Base-by-base conservation (phyloP, 2,797 vertebrate species). In the Lepus oiostolus region DNA sequence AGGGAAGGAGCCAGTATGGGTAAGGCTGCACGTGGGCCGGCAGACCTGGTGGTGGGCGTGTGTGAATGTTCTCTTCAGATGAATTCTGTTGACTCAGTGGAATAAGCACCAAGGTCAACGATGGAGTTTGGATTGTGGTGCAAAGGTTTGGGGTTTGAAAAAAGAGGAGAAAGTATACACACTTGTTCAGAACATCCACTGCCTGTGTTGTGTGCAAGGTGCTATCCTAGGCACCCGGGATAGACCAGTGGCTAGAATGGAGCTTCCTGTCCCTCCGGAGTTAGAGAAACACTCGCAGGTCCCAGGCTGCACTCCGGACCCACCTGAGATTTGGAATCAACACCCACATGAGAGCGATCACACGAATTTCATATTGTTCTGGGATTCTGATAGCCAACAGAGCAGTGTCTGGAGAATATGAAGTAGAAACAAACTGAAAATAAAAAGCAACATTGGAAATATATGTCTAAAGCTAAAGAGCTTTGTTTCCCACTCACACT, bases 31-130 rank as follows among this genome's bases (percentile, higher is more conserved):
- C 21, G 17, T 35, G 58, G 16, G n/a, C 24, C 26, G 47, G 63
- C 16, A 90, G 60, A 47, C 35, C 71, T 67, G 52, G 19, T 67
- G 17, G 60, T 74, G n/a, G 58, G 50, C 52, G 0, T 42, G 32
- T 14, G 2, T 80, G 62, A 42, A 28, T 76, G n/a, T 38, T 74
- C 65, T 85, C 60, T 54, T 86, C 71, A 74, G 77, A 60, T 52
- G 70, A 84, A 68, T 74, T 96, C 21, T 70, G 4, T 80, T 80
- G 90, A 75, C 58, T 50, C 26, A 72, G 86, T 50, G 63, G 83
- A 84, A 52, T 50, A 84, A 52, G 26, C 19, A 16, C 22, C 50
- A 93, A 88, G 21, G 24, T 35, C 26, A 50, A 70, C 16, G 74
- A 11, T 26, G 58, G 32, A 71, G 13, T 65, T 5, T 91, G 50